These are phyloP conservation scores for Rhaphigaster nebulosa DNA, from an alignment of 2,888 invertebrate genomes.

Conservation along the genomic window DNA sequence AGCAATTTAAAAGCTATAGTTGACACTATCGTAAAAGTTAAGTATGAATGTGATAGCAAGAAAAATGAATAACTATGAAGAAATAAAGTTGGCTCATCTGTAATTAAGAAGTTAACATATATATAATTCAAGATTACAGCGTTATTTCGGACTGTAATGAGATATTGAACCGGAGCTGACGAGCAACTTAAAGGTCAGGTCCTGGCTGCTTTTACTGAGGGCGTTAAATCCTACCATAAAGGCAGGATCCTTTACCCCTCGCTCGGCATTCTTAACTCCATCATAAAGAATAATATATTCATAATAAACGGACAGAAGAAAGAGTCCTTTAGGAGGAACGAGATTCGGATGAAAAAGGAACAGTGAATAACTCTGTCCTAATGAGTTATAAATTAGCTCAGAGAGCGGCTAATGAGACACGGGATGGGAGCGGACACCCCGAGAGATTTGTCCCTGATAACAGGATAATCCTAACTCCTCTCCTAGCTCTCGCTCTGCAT, in stretches of 20 bases:
- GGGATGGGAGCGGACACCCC: constrained; percentile 1
- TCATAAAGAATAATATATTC: constrained; percentile 49
- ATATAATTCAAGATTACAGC: constrained; percentile 9
- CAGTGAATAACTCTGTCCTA: neutral
- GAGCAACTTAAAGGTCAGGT: neutral
- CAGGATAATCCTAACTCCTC: constrained; percentile 27
- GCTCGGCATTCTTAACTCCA: neutral
- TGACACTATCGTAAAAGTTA: neutral
- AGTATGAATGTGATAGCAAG: neutral
- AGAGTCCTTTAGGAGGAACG: neutral
- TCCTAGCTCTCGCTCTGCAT: constrained; percentile 19
- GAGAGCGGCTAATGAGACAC: constrained; percentile 23
- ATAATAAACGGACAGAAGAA: constrained; percentile 12
- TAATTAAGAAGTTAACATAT: constrained; percentile 1
- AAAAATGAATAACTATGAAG: neutral
- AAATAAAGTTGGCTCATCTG: neutral
- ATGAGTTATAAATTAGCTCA: constrained; percentile 39
- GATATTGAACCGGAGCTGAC: neutral
- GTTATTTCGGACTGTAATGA: neutral
- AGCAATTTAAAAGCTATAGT: neutral
- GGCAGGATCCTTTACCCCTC: neutral
- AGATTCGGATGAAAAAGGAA: neutral
- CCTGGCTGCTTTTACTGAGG: neutral
- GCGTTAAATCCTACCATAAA: constrained; percentile 41
- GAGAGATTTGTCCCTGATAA: constrained; percentile 45